These are phyloP conservation scores for Cliona cf. orientalis DNA, from an alignment of 37 sponge, comb jelly and placozoan species.

Conservation along the genomic window DNA sequence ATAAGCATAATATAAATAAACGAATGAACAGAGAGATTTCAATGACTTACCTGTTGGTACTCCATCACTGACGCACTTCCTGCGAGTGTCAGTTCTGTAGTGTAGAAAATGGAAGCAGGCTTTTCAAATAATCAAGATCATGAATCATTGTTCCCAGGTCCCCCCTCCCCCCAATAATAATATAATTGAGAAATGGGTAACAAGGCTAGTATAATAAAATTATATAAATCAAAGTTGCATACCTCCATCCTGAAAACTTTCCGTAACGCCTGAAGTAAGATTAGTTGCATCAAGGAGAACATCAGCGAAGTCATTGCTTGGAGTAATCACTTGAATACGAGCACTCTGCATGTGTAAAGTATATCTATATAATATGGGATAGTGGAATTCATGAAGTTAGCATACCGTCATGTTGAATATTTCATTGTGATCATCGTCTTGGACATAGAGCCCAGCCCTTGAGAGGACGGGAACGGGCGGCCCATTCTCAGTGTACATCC, in stretches of 20 bases:
- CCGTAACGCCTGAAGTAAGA: neutral
- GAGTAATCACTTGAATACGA: neutral
- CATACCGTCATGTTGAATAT: constrained; percentile 36
- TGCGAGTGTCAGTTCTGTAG: constrained; percentile 41
- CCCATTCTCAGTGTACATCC: constrained; percentile 12
- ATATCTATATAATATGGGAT: neutral
- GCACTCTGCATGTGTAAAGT: constrained; percentile 6
- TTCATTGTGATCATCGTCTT: constrained; percentile 48
- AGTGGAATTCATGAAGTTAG: neutral
- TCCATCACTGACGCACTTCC: constrained; percentile 32
- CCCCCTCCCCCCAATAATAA: neutral
- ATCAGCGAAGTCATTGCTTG: constrained; percentile 1
- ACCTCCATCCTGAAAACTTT: constrained; percentile 25
- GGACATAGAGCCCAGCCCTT: constrained; percentile 42
- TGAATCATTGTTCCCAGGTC: neutral
- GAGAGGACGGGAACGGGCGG: constrained; percentile 25
- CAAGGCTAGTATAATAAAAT: neutral
- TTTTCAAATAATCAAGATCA: neutral
- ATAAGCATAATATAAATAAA: neutral
- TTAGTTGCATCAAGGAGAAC: constrained; percentile 24
- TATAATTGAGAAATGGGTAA: neutral
- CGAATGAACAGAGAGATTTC: neutral
- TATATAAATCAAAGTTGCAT: neutral
- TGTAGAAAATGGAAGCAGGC: neutral
- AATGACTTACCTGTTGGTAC: constrained; percentile 36